Evolutionary conservation across 2,113 vertebrate species (phyloP).

Genomic region (Cnemophilus loriae): DNA sequence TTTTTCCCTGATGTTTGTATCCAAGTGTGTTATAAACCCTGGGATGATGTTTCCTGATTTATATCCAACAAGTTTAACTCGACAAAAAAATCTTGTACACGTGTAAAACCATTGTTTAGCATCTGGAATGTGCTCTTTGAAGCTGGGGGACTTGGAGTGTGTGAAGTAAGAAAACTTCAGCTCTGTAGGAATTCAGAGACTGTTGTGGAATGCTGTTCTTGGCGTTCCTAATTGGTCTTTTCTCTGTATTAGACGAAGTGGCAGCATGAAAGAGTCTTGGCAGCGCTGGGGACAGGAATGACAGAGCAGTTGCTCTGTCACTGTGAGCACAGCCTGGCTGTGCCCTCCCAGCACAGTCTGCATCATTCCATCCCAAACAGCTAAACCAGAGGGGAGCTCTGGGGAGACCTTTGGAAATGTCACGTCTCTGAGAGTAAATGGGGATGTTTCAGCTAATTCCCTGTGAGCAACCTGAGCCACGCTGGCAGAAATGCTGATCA

Average conservation of each 20-base stretch:
- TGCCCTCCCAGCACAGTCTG: not conserved
- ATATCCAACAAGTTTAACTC: not conserved
- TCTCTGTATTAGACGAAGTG: not conserved
- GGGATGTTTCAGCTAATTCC: not conserved
- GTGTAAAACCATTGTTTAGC: not conserved
- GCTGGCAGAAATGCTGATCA: not conserved
- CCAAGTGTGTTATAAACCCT: not conserved
- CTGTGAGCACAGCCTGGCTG: not conserved
- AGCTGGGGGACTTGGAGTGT: not conserved
- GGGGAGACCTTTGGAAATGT: not conserved
- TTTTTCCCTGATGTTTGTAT: not conserved
- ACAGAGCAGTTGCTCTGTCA: not conserved
- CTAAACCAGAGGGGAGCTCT: not conserved
- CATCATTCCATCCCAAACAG: not conserved
- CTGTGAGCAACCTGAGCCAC: not conserved
- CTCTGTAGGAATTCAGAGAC: not conserved
- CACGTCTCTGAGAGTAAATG: fast-evolving
- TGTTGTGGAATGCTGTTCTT: not conserved
- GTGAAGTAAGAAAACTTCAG: not conserved
- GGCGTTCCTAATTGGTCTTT: not conserved
- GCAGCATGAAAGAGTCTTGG: not conserved
- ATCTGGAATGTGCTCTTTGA: not conserved
- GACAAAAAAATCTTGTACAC: not conserved
- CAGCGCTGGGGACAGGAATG: not conserved
- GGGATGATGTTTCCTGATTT: not conserved